These are phyloP conservation scores for Xerus rutilus DNA, from an alignment of 2,797 vertebrate species.

Conservation along the genomic window DNA sequence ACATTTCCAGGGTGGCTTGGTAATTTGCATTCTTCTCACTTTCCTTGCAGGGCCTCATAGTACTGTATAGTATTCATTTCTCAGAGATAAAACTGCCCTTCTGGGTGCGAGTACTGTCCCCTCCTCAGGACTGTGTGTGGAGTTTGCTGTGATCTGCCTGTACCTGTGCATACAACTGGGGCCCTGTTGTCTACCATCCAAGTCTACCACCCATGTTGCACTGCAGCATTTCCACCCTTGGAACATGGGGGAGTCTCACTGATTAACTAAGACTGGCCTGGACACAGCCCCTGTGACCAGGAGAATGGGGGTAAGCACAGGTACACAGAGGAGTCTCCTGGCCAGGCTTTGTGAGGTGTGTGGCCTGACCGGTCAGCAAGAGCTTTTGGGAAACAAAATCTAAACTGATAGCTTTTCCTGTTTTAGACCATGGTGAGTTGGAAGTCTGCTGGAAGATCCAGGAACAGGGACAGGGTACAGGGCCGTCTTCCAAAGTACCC, in stretches of 20 bases:
- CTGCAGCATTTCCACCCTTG: too few relatives aligned
- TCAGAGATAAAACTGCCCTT: background rate
- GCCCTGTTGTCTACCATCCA: too few relatives aligned
- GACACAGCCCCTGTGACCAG: fast-evolving
- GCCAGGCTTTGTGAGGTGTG: too few relatives aligned
- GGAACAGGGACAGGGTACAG: fast-evolving
- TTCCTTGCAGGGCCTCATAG: background rate
- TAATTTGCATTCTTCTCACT: background rate
- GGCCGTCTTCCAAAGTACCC: background rate
- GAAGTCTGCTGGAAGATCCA: background rate
- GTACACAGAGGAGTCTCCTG: too few relatives aligned
- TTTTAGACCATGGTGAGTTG: background rate
- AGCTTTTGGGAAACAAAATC: background rate
- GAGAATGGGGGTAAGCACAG: background rate
- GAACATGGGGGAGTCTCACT: background rate
- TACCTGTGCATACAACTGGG: too few relatives aligned
- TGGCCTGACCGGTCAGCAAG: background rate
- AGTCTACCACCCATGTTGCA: too few relatives aligned
- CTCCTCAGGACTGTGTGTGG: too few relatives aligned
- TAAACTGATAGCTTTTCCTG: background rate
- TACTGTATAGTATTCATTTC: background rate
- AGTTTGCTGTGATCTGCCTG: background rate
- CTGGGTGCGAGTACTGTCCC: too few relatives aligned
- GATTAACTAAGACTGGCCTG: background rate
- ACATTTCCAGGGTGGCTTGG: background rate